Conservation (phyloP, 2,113 vertebrate species). For the Colinus virginianus region DNA sequence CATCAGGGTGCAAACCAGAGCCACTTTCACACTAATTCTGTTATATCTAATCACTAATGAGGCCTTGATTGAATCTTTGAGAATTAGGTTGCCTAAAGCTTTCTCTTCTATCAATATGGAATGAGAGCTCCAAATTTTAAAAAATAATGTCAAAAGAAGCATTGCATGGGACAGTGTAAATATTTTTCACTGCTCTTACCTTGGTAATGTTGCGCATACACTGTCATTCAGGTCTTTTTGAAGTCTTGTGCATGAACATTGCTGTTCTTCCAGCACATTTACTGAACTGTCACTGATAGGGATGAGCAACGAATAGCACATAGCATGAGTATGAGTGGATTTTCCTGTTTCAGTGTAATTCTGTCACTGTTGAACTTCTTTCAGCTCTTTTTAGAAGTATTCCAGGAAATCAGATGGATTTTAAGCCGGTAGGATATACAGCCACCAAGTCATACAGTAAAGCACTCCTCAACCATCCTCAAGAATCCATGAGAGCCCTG, state of each 20-base stretch:
- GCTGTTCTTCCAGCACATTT: rapidly evolving
- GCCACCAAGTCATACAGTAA: not conserved
- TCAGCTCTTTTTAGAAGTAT: conserved; percentile 39
- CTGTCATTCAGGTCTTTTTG: not conserved
- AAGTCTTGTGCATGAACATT: rapidly evolving
- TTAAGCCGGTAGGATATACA: conserved; percentile 27
- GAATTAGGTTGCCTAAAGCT: conserved; percentile 13
- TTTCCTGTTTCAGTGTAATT: not conserved
- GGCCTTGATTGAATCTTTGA: not conserved
- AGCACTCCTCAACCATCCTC: not conserved
- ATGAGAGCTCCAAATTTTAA: not conserved
- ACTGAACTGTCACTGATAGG: not conserved
- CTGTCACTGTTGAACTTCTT: not conserved
- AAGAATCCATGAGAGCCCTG: conserved; percentile 37
- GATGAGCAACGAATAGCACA: not conserved
- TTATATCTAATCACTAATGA: not conserved
- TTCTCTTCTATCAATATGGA: not conserved
- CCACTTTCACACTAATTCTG: not conserved
- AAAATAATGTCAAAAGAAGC: not conserved
- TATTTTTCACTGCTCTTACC: not conserved
- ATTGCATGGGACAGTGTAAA: not conserved
- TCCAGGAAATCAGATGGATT: conserved; percentile 47
- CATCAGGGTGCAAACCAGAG: not conserved
- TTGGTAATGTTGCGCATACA: not conserved
- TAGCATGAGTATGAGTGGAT: not conserved